Base-by-base conservation (phyloP, 1,140 invertebrate genomes). In the Dendrolimus punctatus region DNA sequence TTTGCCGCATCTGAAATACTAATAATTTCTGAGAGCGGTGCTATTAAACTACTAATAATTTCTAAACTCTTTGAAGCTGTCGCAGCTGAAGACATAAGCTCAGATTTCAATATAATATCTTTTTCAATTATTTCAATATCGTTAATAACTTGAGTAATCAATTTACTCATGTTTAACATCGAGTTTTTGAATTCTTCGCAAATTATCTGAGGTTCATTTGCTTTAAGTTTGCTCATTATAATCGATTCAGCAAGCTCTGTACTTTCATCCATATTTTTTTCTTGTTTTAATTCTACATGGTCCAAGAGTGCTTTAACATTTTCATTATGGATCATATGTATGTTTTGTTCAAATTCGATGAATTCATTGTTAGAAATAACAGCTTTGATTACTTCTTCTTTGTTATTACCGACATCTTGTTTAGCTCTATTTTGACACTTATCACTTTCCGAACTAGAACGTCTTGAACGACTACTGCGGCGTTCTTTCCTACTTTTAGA, bases 11-110 rank as follows among this genome's bases (percentile, higher is more conserved):
- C 86, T 39, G 90, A 70, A 53, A 91, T 89, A 41, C 84, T 89
- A 59, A 92, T 89, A 39, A 93, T 90, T 73, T 92, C 90, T 57
- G 87, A 88, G 8, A 93, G 68, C 2, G 92, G 91, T 46, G 90
- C 88, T n/a, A 88, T 76, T 45, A 92, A 76, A 62, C 89, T 91
- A 45, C 85, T 82, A 8, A 92, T 87, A n/a, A 92, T 89, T 62
- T 90, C 91, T 57, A 92, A 83, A 67, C 91, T 92, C 59, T 88
- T 88, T 57, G 90, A 89, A 4, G 90, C 90, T 8, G 91, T 88
- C 38, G 90, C 85, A 6, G 89, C 85, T 0, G 90, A 90, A 66
- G 90, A 89, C 88, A 91, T 91, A 55, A 90, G 80, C 45, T 90
- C 87, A 6, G 91, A 90, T 71, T 91, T 90, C 9, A 89, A 71